Evolutionary conservation across 2,888 invertebrate species (phyloP), one percentile per base, ranked within the genome.

Genomic region (Achlya flavicornis): DNA sequence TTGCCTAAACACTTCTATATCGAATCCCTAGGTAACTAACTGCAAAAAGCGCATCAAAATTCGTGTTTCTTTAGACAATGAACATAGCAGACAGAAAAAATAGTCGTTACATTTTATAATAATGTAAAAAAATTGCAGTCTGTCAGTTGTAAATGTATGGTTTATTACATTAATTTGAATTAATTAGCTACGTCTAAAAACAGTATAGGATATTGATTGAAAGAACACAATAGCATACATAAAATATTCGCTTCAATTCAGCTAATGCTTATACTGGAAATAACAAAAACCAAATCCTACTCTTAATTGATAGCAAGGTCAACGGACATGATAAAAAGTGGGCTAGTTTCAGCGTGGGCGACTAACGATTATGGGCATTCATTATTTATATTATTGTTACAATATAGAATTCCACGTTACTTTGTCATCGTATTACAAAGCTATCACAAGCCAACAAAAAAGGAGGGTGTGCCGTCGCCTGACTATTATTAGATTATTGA

Each of bases 381-480:
- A 60, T 26, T 43, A 41, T 60, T 60, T 8, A 19, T 60, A 38
- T 35, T 12, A 12, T 38, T 41, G 41, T 41, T 41, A 53, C 53
- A 53, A 53, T 53, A 14, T 53, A 19, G 41, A 38, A 60, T 60
- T 60, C 60, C 60, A 60, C 35, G 60, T 26, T 60, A 41, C 41
- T 60, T 60, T 60, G 60, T 60, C 60, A 60, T 60, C 60, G 41
- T 43, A 26, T 60, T 60, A 60, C 60, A 41, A 60, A 53, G 32
- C 61, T 53, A 16, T n/a, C 33, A 33, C 6, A 14, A 61, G 12
- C 61, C 16, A 33, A 61, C 32, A 48, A 3, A 53, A 32, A 61
- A 61, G 43, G 3, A 32, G 35, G 61, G 33, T 16, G 32, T 26
- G 60, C 16, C 26, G 6, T 12, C 41, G 19, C 2, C 26, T 19